These are phyloP conservation scores for Tupaia chinensis DNA, from an alignment of 2,113 vertebrate species.

Conservation along the genomic window DNA sequence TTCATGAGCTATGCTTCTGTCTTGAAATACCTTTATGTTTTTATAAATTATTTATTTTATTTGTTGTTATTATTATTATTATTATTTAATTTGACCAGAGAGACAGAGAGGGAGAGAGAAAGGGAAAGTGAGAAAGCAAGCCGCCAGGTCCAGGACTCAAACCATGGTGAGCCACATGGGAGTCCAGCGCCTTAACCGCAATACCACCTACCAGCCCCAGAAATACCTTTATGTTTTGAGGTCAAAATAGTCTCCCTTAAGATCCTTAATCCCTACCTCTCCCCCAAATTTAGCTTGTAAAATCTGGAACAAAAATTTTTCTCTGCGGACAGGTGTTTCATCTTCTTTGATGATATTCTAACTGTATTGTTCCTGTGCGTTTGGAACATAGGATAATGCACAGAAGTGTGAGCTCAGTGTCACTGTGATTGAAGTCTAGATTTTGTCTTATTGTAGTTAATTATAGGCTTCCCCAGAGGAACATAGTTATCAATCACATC, in stretches of 20 bases:
- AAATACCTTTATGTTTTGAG: constrained; percentile 10
- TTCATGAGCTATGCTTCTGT: neutral
- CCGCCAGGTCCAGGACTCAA: too few species aligned
- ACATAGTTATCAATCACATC: neutral
- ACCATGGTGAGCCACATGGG: too few species aligned
- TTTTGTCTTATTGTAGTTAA: neutral
- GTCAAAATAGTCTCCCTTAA: neutral
- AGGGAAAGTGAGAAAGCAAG: too few species aligned
- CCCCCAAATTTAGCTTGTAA: neutral
- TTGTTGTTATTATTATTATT: too few species aligned
- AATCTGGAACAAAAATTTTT: constrained; percentile 40
- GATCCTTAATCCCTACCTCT: neutral
- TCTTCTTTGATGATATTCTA: neutral
- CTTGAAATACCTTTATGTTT: neutral
- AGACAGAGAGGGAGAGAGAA: too few species aligned
- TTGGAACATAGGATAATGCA: neutral
- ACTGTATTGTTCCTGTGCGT: neutral
- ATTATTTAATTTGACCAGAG: too few species aligned
- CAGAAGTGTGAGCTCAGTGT: neutral
- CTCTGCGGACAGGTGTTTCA: neutral
- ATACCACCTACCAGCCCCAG: neutral
- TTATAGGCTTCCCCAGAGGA: neutral
- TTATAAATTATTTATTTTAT: too few species aligned
- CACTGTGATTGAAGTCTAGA: neutral
- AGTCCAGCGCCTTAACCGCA: too few species aligned